phyloP scores from a whole-genome alignment of 1,140 invertebrate species.

The Ips typographus region DNA sequence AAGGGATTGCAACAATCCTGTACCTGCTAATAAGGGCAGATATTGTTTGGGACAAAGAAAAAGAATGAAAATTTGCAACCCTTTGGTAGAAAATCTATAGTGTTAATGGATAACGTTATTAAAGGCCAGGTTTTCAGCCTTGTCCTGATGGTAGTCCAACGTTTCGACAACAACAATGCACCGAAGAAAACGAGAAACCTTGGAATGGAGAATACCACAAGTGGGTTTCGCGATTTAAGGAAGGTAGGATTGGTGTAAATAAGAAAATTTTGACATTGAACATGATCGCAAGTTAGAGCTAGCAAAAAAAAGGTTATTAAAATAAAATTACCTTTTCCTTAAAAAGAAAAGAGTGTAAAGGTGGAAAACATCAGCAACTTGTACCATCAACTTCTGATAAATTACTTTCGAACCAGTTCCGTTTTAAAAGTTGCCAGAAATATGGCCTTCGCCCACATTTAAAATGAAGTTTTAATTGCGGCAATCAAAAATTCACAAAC shows the following conservation, averaged over 20 bases:
- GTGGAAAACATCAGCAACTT: conserved; percentile 4
- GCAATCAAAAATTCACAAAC: conserved; percentile 34
- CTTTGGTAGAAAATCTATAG: conserved; percentile 52
- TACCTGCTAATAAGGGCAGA: conserved; percentile 62
- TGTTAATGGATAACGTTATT: conserved; percentile 8
- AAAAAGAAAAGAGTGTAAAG: background rate
- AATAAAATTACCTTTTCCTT: too few relatives aligned
- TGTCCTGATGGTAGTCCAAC: conserved; percentile 57
- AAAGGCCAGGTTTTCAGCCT: conserved; percentile 48
- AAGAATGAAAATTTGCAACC: conserved; percentile 62
- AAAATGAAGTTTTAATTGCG: conserved; percentile 33
- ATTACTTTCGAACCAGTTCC: conserved; percentile 15
- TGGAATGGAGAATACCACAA: conserved; percentile 48
- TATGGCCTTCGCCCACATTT: conserved; percentile 19
- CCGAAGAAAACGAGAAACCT: conserved; percentile 56
- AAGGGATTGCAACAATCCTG: conserved; percentile 58
- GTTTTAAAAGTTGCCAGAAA: conserved; percentile 15
- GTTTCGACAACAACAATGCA: conserved; percentile 63
- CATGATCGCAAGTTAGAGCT: background rate
- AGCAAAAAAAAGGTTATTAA: background rate
- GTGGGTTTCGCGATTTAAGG: conserved; percentile 55
- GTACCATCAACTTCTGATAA: conserved; percentile 3
- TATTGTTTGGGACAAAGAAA: conserved; percentile 60
- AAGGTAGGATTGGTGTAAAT: conserved; percentile 3
- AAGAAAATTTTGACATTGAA: background rate